Conservation (phyloP, 1,140 invertebrate genomes). For the Drosophila sp. region DNA sequence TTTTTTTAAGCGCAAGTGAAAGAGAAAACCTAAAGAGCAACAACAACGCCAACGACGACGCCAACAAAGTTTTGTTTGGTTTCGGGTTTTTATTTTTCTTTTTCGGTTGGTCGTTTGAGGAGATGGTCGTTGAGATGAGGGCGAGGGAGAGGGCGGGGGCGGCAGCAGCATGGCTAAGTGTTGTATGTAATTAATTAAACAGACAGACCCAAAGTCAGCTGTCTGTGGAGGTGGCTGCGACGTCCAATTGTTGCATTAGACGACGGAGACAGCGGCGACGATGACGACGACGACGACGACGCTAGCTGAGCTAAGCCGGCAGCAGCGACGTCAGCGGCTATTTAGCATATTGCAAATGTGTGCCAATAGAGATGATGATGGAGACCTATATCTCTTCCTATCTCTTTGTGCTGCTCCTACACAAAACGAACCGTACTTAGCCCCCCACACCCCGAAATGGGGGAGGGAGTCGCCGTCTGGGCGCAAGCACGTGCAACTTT, state of each 20-base stretch:
- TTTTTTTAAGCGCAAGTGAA: conserved; percentile 53
- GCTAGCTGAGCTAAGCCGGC: conserved; percentile 24
- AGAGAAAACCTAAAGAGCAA: conserved; percentile 73
- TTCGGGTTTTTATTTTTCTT: conserved; percentile 56
- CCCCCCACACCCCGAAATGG: background rate
- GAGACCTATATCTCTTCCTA: conserved; percentile 9
- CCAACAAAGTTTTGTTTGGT: conserved; percentile 63
- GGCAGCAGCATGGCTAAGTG: conserved; percentile 40
- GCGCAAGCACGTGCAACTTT: conserved; percentile 70
- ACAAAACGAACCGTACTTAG: background rate
- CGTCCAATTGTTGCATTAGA: conserved; percentile 76
- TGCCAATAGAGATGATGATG: conserved; percentile 67
- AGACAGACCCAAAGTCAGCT: conserved; percentile 69
- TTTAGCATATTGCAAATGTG: conserved; percentile 78
- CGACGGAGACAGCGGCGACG: conserved; percentile 37
- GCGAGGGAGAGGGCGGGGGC: conserved; percentile 4
- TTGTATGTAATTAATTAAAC: conserved; percentile 77
- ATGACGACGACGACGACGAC: conserved; percentile 44
- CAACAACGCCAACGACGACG: conserved; percentile 39
- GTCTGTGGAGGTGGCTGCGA: conserved; percentile 51
- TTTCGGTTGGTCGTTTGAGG: conserved; percentile 17
- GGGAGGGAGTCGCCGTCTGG: conserved; percentile 32
- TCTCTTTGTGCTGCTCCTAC: conserved; percentile 28
- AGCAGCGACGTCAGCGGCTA: conserved; percentile 45
- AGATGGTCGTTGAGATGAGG: background rate